Conservation (phyloP, 2,113 vertebrate genomes). For the Struthio camelus region DNA sequence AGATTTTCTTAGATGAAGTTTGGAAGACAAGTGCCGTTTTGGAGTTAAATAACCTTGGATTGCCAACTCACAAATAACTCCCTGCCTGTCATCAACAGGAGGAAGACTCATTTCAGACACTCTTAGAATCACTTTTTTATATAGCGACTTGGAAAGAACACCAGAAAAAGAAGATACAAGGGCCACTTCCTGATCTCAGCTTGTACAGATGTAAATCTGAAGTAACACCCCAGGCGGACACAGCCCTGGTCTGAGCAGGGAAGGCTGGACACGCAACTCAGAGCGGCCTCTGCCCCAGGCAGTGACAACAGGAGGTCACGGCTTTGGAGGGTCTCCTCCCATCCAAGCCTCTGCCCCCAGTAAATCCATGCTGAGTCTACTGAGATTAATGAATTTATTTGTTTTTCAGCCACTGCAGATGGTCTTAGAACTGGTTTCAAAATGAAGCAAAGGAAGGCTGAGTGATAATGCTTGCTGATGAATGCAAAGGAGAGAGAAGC, state of each 20-base stretch:
- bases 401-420: background rate
- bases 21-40: background rate
- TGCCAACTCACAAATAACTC: background rate
- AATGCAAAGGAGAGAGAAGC: background rate
- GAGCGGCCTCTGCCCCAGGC: background rate
- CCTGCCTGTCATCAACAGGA: background rate
- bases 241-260: background rate
- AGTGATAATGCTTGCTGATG: background rate
- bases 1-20: background rate
- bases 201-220: background rate
- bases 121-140: background rate
- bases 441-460: background rate
- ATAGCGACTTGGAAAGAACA: background rate
- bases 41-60: slow-evolving; percentile 41
- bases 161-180: background rate
- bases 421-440: background rate
- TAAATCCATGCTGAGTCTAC: background rate
- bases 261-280: background rate
- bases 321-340: background rate
- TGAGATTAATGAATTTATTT: background rate
- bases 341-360: background rate
- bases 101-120: background rate
- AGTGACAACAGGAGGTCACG: background rate
- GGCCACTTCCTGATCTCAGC: background rate
- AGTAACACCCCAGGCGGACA: background rate